phyloP scores from a whole-genome alignment of 1,140 invertebrate species.

The Myzus persicae region DNA sequence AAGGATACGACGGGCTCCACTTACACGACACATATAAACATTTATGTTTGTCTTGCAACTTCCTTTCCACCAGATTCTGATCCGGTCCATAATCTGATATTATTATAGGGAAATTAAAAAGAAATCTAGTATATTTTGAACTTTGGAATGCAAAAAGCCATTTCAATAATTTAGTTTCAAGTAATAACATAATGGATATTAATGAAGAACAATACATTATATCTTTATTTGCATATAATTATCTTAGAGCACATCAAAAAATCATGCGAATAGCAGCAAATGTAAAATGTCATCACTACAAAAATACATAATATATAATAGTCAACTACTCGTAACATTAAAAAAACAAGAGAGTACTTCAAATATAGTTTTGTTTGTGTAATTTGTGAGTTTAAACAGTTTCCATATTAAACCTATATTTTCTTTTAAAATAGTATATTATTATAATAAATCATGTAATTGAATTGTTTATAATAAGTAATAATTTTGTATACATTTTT shows the following conservation, averaged over 20 bases:
- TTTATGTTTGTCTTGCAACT: constrained; percentile 24
- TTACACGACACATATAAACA: constrained; percentile 30
- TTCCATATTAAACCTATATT: too few relatives aligned
- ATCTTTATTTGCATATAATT: neutral
- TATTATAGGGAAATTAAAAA: neutral
- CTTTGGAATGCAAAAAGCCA: neutral
- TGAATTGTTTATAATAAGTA: too few relatives aligned
- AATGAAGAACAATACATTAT: neutral
- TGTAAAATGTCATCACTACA: neutral
- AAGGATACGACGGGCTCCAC: constrained; percentile 26
- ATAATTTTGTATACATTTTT: neutral
- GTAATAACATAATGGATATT: neutral
- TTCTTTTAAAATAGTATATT: too few relatives aligned
- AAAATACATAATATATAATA: too few relatives aligned
- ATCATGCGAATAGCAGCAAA: neutral
- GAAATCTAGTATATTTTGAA: neutral
- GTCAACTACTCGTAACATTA: too few relatives aligned
- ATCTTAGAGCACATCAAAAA: neutral
- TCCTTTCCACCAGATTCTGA: constrained; percentile 38
- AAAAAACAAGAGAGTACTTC: too few relatives aligned
- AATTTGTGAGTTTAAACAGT: too few relatives aligned
- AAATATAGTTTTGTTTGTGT: too few relatives aligned
- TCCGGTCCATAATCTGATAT: constrained; percentile 22
- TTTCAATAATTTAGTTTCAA: neutral
- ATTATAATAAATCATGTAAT: too few relatives aligned